Conservation (phyloP, 2,797 vertebrate genomes). For the Tamandua tetradactyla region DNA sequence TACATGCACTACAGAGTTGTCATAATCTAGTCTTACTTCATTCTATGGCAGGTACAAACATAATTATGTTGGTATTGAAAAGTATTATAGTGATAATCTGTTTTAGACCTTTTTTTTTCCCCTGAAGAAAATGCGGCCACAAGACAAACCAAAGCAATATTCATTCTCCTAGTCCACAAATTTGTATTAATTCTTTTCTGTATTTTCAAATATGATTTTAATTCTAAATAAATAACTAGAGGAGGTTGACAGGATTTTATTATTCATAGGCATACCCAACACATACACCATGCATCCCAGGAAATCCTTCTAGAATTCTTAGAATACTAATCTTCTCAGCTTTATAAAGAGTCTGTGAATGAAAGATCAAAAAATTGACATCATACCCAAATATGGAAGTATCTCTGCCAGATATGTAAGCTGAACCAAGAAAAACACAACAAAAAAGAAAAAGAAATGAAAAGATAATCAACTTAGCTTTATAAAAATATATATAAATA, state of each 20-base stretch:
- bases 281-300: neutral
- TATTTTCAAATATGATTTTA: neutral
- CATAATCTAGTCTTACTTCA: neutral
- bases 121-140: neutral
- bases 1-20: neutral
- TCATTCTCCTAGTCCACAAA: neutral
- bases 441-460: neutral
- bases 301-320: neutral
- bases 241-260: neutral
- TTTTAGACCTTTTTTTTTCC: neutral
- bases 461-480: conserved; percentile 22
- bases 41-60: neutral
- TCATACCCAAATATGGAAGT: neutral
- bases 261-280: neutral
- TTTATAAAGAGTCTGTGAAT: conserved; percentile 5
- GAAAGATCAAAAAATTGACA: conserved; percentile 2
- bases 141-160: neutral
- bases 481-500: no score
- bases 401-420: conserved; percentile 1
- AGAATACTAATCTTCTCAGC: neutral
- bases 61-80: neutral
- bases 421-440: neutral
- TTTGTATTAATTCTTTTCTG: neutral
- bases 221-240: conserved; percentile 25
- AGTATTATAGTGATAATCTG: neutral